Base-by-base conservation (phyloP, 2,797 vertebrate species). In the Malacoctenus gilli region DNA sequence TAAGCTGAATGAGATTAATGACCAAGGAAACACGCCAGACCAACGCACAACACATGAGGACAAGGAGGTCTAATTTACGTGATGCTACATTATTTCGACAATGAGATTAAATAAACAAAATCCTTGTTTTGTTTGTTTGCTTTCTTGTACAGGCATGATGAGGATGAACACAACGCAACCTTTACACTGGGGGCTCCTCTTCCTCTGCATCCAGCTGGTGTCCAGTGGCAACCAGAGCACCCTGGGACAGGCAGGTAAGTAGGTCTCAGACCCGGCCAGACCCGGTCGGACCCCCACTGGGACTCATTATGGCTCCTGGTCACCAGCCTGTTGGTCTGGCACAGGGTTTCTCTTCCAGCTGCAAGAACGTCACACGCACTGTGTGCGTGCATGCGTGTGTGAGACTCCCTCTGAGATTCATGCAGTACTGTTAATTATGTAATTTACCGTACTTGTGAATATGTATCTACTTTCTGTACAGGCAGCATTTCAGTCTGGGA, bases 151-250 rank as follows among this genome's bases (percentile, higher is more conserved):
- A 81, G 80, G 65, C 68, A 76, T 28, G 25, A 28, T 28, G 25
- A 28, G 6, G 25, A 28, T 28, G 25, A 28, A 6, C 5, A 28
- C 21, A 23, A 38, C 65, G 18, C 49, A 50, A 34, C 62, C 51
- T 31, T 69, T 81, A 22, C 73, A 68, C 75, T 57, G 68, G 59
- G 49, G 68, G 50, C 50, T 89, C 40, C 73, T 91, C 23, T 66
- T 89, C 35, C 65, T 89, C 49, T 86, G 78, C 68, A 85, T 80
- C 75, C 84, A 81, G 21, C 55, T 14, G 79, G 89, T 86, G 88
- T 83, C 88, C 86, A 77, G 79, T 85, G 87, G 91, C 88, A 93
- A 92, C 90, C 90, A 80, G 87, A 89, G 86, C 85, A 85, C 87
- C 47, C 49, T 77, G 73, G 88, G 83, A 60, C 78, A 82, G 60